Percentiles rank a stretch among this genome's conserved stretches.
phyloP scores from a whole-genome alignment of 2,888 invertebrate genomes.

The Magallana nippona region DNA sequence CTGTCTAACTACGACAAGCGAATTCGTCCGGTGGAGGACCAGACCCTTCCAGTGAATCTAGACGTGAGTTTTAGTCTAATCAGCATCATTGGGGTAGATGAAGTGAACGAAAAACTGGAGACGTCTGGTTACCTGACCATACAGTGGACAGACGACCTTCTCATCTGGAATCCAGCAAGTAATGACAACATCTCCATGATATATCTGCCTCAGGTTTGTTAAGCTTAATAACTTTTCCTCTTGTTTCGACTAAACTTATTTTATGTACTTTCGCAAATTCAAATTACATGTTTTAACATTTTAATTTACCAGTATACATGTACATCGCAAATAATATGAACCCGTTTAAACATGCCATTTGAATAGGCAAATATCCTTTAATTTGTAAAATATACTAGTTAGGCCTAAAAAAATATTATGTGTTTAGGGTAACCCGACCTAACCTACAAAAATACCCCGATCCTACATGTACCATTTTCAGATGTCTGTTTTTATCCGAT shows the following conservation, averaged over 20 bases:
- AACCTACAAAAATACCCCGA: too few relatives aligned
- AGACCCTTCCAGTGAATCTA: slow-evolving; percentile 37
- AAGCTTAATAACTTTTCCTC: too few relatives aligned
- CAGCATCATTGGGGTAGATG: slow-evolving; percentile 52
- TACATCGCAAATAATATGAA: too few relatives aligned
- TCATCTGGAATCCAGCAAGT: slow-evolving; percentile 46
- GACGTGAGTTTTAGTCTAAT: slow-evolving; percentile 42
- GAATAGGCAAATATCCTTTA: too few relatives aligned
- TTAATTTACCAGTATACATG: too few relatives aligned
- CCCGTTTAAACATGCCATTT: too few relatives aligned
- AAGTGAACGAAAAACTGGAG: slow-evolving; percentile 50
- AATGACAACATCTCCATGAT: slow-evolving; percentile 39
- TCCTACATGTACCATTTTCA: too few relatives aligned
- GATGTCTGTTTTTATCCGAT: too few relatives aligned
- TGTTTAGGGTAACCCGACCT: too few relatives aligned
- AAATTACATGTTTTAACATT: too few relatives aligned
- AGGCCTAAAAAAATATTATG: too few relatives aligned
- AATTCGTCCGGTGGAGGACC: slow-evolving; percentile 46
- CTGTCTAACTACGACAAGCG: slow-evolving; percentile 40
- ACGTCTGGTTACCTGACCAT: slow-evolving; percentile 43
- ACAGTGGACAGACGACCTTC: slow-evolving; percentile 44
- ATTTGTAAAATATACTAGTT: neutral
- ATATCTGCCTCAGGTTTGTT: slow-evolving; percentile 43
- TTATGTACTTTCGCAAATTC: neutral
- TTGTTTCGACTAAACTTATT: too few relatives aligned